Evolutionary conservation across 2,797 vertebrate species (phyloP).

Genomic region (Amblyopsis hoosieri): DNA sequence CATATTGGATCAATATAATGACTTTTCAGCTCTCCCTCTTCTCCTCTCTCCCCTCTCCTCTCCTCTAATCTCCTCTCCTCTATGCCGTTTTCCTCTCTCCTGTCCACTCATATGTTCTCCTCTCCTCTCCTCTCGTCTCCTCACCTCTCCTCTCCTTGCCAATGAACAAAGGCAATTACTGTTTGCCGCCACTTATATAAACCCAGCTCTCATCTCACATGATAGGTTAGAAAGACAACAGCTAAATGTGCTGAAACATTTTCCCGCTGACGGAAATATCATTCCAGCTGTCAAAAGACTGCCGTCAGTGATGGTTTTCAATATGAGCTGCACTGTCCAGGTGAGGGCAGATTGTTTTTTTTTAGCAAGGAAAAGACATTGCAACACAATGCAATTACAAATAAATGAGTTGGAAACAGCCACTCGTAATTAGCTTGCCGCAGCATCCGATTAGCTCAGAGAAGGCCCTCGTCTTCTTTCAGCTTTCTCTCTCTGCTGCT

Average conservation of each 20-base stretch:
- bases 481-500: constrained; percentile 17
- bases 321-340: not conserved
- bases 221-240: constrained; percentile 3
- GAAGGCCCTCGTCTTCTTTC: constrained; percentile 7
- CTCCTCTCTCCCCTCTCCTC: constrained; percentile 11
- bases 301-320: not conserved
- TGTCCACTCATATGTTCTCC: constrained; percentile 9
- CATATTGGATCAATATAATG: constrained; percentile 38
- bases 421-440: constrained; percentile 34
- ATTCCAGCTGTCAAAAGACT: not conserved
- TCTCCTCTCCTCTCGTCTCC: not conserved
- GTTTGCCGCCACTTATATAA: constrained; percentile 10
- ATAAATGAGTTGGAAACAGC: constrained; percentile 3
- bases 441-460: constrained; percentile 16
- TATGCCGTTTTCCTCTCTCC: not conserved
- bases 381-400: constrained; percentile 17
- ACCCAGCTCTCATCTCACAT: not conserved
- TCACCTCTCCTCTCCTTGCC: not conserved
- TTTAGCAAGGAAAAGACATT: constrained; percentile 10
- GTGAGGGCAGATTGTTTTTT: constrained; percentile 1
- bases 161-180: constrained; percentile 6
- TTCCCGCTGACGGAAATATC: constrained; percentile 3
- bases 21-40: constrained; percentile 15
- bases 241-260: constrained; percentile 7
- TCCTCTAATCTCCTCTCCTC: not conserved